Base-by-base conservation (phyloP, 2,113 vertebrate genomes). In the Fregetta grallaria region DNA sequence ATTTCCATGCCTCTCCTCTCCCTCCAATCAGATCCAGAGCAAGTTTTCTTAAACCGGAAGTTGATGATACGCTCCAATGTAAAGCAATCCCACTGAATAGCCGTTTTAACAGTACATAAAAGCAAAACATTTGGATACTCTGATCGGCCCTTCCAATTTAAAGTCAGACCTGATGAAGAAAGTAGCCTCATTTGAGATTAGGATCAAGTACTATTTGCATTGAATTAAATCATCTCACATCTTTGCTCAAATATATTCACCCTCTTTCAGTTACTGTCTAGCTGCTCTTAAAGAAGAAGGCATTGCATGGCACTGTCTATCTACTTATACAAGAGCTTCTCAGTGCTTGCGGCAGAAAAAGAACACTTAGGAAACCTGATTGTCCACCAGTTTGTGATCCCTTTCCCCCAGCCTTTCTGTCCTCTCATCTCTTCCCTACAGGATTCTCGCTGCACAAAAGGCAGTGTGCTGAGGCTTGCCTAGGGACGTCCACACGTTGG, bases 1-100 rank as follows among this genome's bases (percentile, higher is more conserved):
- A 49, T 92, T 95, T 88, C n/a, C 77, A 67, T 59, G 44, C 61
- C 52, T 74, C 67, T 52, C 21, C 62, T 94, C 80, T 71, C 63
- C 40, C 47, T 80, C 34, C 29, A 70, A 4, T 44, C 53, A 45
- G 25, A 79, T 45, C 21, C 73, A 42, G 55, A 76, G 15, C 50
- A 26, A 61, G 7, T 30, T 79, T 94, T 82, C 56, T 56, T 82
- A 50, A 87, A 66, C 20, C 70, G 50, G 59, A 88, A 36, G n/a
- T 5, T 44, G 34, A 67, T 15, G 17, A 76, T 36, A 72, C 6
- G 11, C 29, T 70, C 42, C 45, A 44, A 29, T 5, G 7, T 49
- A 62, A 93, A 89, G 14, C 13, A 42, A 70, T 32, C 19, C 45
- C 15, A 75, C 34, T 56, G 56, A 42, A 61, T 2, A 66, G 14